Evolutionary conservation across 2,797 vertebrate genomes (phyloP).

Genomic region (Clarias pachynema): DNA sequence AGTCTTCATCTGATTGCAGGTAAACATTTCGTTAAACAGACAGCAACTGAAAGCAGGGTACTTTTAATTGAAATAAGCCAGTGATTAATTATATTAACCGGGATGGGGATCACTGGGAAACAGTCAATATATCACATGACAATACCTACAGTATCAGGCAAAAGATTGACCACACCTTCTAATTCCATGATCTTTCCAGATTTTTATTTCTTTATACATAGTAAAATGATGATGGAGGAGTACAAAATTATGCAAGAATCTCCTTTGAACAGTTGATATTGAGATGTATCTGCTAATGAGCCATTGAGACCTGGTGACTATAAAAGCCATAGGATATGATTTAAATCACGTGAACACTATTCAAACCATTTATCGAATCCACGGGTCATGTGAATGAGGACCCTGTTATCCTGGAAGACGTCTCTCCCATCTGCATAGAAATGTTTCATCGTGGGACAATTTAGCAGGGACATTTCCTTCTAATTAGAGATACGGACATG

Average conservation of each 20-base stretch:
- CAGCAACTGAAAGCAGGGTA: background rate
- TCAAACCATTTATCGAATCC: background rate
- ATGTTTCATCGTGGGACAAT: background rate
- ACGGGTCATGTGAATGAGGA: too few species aligned
- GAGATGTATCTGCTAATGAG: too few species aligned
- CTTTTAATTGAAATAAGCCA: background rate
- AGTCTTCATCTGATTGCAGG: slow-evolving; percentile 83
- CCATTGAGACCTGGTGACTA: background rate
- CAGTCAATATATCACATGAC: too few species aligned
- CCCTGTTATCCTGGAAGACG: background rate
- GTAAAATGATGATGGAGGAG: too few species aligned
- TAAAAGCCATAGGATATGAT: background rate
- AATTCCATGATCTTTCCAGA: too few species aligned
- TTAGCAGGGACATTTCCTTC: background rate
- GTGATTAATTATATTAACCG: background rate
- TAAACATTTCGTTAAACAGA: background rate
- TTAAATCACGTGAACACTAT: background rate
- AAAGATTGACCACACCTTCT: too few species aligned
- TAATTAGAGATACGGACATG: too few species aligned
- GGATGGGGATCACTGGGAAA: too few species aligned
- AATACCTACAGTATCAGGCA: too few species aligned
- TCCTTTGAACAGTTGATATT: too few species aligned
- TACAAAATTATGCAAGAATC: too few species aligned
- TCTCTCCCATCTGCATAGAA: background rate
- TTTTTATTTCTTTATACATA: too few species aligned